Evolutionary conservation across 2,888 invertebrate species (phyloP).

Genomic region (Thymelicus sylvestris): DNA sequence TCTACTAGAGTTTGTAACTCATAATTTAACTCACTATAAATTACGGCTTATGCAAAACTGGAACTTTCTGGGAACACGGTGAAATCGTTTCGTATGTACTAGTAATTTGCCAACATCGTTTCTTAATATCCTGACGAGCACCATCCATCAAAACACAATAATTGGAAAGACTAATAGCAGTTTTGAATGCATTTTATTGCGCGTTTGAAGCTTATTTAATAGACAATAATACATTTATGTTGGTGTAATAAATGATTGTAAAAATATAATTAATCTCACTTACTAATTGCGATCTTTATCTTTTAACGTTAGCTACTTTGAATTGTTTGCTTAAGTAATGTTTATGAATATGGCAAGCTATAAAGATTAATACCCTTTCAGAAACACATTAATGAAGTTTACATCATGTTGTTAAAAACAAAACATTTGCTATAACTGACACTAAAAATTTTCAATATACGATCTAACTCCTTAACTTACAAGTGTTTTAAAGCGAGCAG

Average conservation of each 20-base stretch:
- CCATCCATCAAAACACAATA: conserved; percentile 7
- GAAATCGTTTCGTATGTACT: conserved; percentile 2
- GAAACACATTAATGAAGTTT: neutral
- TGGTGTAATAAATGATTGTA: neutral
- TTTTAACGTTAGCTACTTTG: neutral
- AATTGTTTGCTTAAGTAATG: neutral
- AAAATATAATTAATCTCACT: neutral
- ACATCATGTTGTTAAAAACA: neutral
- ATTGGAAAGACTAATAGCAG: conserved; percentile 11
- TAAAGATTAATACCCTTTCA: neutral
- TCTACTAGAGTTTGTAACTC: conserved; percentile 1
- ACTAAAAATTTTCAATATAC: no score
- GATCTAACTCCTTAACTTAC: no score
- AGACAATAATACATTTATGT: neutral
- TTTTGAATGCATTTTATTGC: neutral
- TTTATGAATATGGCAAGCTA: neutral
- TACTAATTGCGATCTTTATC: neutral
- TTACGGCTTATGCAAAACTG: conserved; percentile 39
- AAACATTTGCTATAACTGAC: no score
- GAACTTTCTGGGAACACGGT: conserved; percentile 21
- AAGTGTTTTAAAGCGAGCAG: no score
- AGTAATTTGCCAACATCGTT: conserved; percentile 14
- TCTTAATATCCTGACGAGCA: conserved; percentile 20
- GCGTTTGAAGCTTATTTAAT: neutral
- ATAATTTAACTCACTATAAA: conserved; percentile 26